These are phyloP conservation scores for Lasioglossum baleicum DNA, from an alignment of 1,140 invertebrate species.

Conservation along the genomic window DNA sequence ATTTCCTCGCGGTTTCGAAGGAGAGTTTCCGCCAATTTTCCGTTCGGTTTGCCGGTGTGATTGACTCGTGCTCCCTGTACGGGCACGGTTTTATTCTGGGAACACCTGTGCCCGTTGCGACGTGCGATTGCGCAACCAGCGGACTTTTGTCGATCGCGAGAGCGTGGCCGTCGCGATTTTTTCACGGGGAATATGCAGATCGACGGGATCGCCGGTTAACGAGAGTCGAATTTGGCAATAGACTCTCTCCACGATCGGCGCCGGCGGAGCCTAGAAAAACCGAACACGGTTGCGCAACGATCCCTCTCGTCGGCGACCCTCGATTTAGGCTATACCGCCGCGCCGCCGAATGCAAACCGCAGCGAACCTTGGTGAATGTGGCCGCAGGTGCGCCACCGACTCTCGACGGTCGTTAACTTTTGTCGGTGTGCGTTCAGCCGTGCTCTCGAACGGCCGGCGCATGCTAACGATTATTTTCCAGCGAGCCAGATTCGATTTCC, in stretches of 20 bases:
- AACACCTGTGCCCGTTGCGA: constrained; percentile 30
- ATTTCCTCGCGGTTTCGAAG: too few relatives aligned
- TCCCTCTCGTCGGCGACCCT: neutral
- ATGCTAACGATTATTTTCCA: constrained; percentile 55
- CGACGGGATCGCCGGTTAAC: constrained; percentile 40
- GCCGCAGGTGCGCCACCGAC: too few relatives aligned
- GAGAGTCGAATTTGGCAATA: constrained; percentile 53
- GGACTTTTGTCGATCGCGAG: constrained; percentile 32
- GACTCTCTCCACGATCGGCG: constrained; percentile 9
- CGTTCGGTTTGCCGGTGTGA: neutral
- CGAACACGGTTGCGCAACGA: constrained; percentile 22
- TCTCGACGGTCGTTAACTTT: too few relatives aligned
- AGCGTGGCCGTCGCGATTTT: constrained; percentile 6
- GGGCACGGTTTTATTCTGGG: constrained; percentile 29
- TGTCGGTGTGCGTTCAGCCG: constrained; percentile 4
- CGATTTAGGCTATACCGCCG: constrained; percentile 12
- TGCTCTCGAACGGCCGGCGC: constrained; percentile 8
- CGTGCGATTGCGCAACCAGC: constrained; percentile 8
- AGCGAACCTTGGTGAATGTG: constrained; percentile 29
- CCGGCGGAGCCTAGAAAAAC: constrained; percentile 18
- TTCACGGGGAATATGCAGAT: constrained; percentile 36
- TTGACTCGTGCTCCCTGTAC: constrained; percentile 39
- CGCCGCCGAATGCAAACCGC: constrained; percentile 32
- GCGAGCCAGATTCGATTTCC: constrained; percentile 48
- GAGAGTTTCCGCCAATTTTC: neutral